Conservation (phyloP, 2,797 vertebrate species). For the Falco concolor region DNA sequence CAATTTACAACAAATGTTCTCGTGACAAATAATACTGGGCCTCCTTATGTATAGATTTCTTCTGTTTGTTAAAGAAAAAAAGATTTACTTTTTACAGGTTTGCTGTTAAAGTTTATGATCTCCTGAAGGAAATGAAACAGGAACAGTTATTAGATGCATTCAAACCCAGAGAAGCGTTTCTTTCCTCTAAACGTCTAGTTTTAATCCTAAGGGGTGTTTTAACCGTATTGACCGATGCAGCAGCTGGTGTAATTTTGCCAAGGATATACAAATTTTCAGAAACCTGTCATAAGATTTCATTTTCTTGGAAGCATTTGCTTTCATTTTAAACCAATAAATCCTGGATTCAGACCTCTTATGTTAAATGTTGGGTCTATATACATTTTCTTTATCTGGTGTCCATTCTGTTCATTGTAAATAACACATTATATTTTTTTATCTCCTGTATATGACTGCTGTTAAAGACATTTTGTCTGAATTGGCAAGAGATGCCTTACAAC, state of each 20-base stretch:
- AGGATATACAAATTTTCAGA: not conserved
- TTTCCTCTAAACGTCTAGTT: not conserved
- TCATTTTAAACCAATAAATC: not conserved
- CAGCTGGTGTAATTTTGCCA: not conserved
- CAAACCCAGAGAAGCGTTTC: not conserved
- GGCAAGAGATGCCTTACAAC: not conserved
- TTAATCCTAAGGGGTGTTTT: not conserved
- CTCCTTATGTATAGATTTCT: not conserved
- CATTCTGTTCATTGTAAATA: not conserved
- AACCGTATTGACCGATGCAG: not conserved
- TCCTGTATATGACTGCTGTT: not conserved
- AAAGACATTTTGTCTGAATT: not conserved
- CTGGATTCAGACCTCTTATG: not conserved
- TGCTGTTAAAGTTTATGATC: not conserved
- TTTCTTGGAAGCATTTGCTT: not conserved
- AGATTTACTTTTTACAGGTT: not conserved
- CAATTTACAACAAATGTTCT: not conserved
- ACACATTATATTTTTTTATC: not conserved
- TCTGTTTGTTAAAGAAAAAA: not conserved
- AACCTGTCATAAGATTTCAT: not conserved
- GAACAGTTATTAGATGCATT: not conserved
- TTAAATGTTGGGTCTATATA: not conserved
- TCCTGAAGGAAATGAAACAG: not conserved
- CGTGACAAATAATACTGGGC: not conserved
- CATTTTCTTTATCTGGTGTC: not conserved